Conservation (phyloP, 2,113 vertebrate genomes). For the Bujurquina vittata region DNA sequence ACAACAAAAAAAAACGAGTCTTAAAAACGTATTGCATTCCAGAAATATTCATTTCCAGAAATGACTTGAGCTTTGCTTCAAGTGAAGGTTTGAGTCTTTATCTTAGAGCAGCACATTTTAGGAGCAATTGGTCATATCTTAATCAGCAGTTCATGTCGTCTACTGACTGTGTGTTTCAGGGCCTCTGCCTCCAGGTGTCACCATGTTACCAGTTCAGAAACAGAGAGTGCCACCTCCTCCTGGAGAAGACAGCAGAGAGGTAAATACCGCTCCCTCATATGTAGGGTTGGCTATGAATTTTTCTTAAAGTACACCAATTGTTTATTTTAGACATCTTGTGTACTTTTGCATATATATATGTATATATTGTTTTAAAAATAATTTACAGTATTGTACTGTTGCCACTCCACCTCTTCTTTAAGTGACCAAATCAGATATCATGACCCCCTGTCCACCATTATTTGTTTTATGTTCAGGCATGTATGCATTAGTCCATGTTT, state of each 20-base stretch:
- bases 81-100: not conserved
- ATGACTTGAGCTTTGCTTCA: not conserved
- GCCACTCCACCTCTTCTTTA: too few species aligned
- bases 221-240: constrained; percentile 86
- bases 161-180: constrained; percentile 31
- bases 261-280: not conserved
- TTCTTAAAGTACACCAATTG: not conserved
- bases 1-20: fast-evolving
- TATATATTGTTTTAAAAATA: not conserved
- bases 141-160: not conserved
- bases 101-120: not conserved
- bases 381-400: not conserved
- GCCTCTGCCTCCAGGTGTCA: constrained; percentile 83
- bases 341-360: too few species aligned
- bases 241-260: constrained; percentile 89
- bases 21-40: not conserved
- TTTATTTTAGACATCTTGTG: not conserved
- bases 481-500: not conserved
- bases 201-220: constrained; percentile 76
- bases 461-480: not conserved
- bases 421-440: fast-evolving
- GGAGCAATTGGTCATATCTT: not conserved
- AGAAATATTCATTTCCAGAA: too few species aligned
- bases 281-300: not conserved
- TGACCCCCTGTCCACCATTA: not conserved